Evolutionary conservation across 2,888 invertebrate species (phyloP), one percentile per base, ranked within the genome.

Genomic region (Blastobasis lacticolella): DNA sequence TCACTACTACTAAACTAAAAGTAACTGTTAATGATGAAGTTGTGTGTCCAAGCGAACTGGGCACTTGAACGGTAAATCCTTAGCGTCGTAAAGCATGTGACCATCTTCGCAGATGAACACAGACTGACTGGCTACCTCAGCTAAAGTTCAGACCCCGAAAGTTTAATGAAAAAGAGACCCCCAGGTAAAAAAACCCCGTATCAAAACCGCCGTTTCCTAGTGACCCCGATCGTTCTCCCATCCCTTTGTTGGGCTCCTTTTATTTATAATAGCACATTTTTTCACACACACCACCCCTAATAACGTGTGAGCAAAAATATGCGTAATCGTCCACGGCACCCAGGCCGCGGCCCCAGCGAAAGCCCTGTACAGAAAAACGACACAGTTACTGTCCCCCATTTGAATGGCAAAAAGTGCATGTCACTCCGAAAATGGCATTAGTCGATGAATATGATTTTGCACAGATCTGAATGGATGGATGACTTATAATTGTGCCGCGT

Each of bases 121-220:
- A 86, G 82, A 88, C 87, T 88, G 85, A 73, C 83, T 84, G 85
- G 85, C 84, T 81, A 82, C 73, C 80, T 74, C 75, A 61, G 77
- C 76, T 74, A 81, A 80, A 68, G 71, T 75, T 61, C 73, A 74
- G 78, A 60, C 75, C 23, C 75, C 75, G 59, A 71, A 76, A 78
- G 74, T 74, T 74, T 71, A 73, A 71, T 73, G 73, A 83, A 86
- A 87, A 85, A 84, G 75, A 71, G 71, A 71, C 75, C 84, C 85
- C 78, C 84, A 84, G 88, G 84, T 84, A 88, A 87, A 87, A 87
- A 87, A 88, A 79, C 68, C 78, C 79, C 84, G 81, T 82, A 87
- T 85, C 81, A 87, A 86, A 86, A 88, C 87, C 85, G 81, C 84
- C 81, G 83, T 87, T 88, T 88, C 83, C 86, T 87, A 87, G 86